phyloP scores from a whole-genome alignment of 2,888 invertebrate species.

The Caenorhabditis becei region DNA sequence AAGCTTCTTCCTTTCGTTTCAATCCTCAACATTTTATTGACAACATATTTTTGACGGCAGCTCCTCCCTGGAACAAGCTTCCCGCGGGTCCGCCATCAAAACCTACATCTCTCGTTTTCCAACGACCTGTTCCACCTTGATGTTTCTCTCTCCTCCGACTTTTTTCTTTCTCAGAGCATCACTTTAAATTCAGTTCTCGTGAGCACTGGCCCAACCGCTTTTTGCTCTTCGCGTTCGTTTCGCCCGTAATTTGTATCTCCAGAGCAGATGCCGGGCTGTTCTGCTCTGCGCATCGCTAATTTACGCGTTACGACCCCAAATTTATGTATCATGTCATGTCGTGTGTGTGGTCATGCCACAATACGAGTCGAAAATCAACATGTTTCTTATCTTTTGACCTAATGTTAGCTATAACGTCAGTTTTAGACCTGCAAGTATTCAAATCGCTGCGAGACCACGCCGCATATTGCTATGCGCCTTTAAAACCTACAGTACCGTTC shows the following conservation, averaged over 20 bases:
- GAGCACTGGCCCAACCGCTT: slow-evolving; percentile 1
- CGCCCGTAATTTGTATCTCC: slow-evolving; percentile 11
- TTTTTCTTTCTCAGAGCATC: slow-evolving; percentile 22
- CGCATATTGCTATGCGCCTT: background rate
- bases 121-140: slow-evolving; percentile 37
- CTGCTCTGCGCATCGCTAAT: slow-evolving; percentile 22
- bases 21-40: slow-evolving; percentile 22
- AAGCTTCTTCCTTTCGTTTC: slow-evolving; percentile 3
- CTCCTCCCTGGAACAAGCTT: background rate
- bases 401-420: background rate
- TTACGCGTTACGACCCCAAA: slow-evolving; percentile 11
- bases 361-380: slow-evolving; percentile 10
- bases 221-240: slow-evolving; percentile 12
- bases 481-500: background rate
- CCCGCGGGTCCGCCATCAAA: slow-evolving; percentile 9
- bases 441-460: slow-evolving; percentile 3
- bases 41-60: slow-evolving; percentile 22
- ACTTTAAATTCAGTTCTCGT: slow-evolving; percentile 11
- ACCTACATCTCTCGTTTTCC: slow-evolving; percentile 2
- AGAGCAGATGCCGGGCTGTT: slow-evolving; percentile 16
- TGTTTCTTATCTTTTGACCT: background rate
- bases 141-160: slow-evolving; percentile 18
- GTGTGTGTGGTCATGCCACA: background rate
- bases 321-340: slow-evolving; percentile 23
- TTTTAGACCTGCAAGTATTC: background rate